Evolutionary conservation across 1,140 invertebrate species (phyloP).

Genomic region (Heliconius hewitsoni): DNA sequence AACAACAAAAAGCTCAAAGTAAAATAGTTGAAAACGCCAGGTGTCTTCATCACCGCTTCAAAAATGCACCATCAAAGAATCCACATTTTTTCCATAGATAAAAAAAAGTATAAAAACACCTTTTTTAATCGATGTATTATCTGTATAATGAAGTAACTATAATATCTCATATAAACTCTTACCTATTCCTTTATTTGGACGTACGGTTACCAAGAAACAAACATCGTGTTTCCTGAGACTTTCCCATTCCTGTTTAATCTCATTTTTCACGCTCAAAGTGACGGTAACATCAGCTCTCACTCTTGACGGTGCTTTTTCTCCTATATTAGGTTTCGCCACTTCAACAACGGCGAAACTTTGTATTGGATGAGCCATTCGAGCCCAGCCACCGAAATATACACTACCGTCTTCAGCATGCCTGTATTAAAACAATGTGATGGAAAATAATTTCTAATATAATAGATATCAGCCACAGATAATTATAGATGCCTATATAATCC

Average conservation of each 20-base stretch:
- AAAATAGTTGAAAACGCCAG: background rate
- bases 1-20: background rate
- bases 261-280: conserved; percentile 92
- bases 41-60: no score
- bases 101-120: background rate
- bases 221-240: conserved; percentile 98
- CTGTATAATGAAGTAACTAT: background rate
- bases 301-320: conserved; percentile 96
- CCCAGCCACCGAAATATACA: conserved; percentile 97
- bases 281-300: conserved; percentile 97
- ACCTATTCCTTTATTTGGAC: conserved; percentile 91
- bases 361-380: conserved; percentile 98
- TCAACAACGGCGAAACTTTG: conserved; percentile 97
- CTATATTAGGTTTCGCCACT: conserved; percentile 93
- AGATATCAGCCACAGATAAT: background rate
- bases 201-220: conserved; percentile 96
- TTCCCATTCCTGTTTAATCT: conserved; percentile 99
- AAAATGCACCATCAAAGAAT: no score
- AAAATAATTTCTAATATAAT: background rate
- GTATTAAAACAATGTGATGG: background rate
- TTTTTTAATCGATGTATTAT: no score
- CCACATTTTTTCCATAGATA: no score
- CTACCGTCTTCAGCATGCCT: conserved; percentile 93
- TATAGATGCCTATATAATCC: no score
- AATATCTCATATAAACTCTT: background rate